Conservation (phyloP, 2,888 invertebrate species). For the Agonopterix alstromeriana region DNA sequence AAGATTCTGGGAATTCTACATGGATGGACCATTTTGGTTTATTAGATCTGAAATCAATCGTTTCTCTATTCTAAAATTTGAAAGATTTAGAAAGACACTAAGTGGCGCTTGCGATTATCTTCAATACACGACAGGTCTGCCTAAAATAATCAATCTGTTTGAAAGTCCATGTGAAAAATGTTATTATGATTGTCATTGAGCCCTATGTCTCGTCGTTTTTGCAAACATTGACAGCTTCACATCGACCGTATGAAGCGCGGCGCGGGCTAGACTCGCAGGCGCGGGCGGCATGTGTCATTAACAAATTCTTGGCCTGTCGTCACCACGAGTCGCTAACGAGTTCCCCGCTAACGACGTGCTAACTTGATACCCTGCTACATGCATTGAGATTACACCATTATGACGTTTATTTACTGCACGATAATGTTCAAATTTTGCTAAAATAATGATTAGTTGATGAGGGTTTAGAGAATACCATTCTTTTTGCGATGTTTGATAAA, state of each 20-base stretch:
- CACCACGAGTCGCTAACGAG: constrained; percentile 69
- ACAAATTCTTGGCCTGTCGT: constrained; percentile 70
- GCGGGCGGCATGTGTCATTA: constrained; percentile 55
- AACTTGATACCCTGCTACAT: constrained; percentile 55
- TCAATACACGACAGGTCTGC: too few species aligned
- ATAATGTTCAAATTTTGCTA: background rate
- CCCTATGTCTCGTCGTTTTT: background rate
- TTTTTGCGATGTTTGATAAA: too few species aligned
- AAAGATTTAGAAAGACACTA: too few species aligned
- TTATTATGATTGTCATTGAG: background rate
- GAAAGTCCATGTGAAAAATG: too few species aligned
- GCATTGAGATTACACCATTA: constrained; percentile 12
- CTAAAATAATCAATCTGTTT: too few species aligned
- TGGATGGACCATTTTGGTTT: too few species aligned
- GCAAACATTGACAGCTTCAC: background rate
- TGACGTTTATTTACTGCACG: constrained; percentile 10
- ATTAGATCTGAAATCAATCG: too few species aligned
- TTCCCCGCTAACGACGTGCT: constrained; percentile 67
- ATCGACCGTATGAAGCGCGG: constrained; percentile 3
- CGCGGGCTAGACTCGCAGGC: background rate
- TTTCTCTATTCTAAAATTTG: too few species aligned
- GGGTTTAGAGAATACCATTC: too few species aligned
- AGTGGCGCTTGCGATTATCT: too few species aligned
- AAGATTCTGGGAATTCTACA: too few species aligned
- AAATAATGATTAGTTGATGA: too few species aligned